Percentiles rank a stretch among this genome's conserved stretches.
phyloP scores from a whole-genome alignment of 2,797 vertebrate species.

The Euthynnus affinis region DNA sequence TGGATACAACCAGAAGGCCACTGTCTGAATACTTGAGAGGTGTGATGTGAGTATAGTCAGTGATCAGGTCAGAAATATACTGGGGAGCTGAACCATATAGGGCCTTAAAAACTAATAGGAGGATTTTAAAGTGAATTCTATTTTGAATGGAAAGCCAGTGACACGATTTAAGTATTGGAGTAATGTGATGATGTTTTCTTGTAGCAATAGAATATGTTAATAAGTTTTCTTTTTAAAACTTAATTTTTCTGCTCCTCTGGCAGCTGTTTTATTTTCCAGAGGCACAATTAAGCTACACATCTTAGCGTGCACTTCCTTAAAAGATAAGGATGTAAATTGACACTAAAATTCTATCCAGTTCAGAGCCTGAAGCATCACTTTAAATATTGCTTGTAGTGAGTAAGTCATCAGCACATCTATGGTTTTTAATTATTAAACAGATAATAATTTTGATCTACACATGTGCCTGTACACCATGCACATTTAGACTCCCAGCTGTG shows the following conservation, averaged over 20 bases:
- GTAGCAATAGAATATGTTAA: no score
- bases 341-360: slow-evolving; percentile 1
- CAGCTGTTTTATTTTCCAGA: slow-evolving; percentile 31
- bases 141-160: no score
- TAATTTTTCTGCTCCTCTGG: not conserved
- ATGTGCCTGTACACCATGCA: slow-evolving; percentile 25
- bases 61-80: no score
- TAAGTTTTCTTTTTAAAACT: no score
- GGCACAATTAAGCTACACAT: not conserved
- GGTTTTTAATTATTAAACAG: slow-evolving; percentile 66
- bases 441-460: slow-evolving; percentile 38
- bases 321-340: slow-evolving; percentile 14
- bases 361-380: slow-evolving; percentile 33
- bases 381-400: slow-evolving; percentile 36
- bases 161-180: no score
- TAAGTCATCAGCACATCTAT: slow-evolving; percentile 46
- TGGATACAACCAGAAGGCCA: no score
- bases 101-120: no score
- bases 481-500: not conserved
- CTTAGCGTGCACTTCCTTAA: not conserved
- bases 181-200: no score
- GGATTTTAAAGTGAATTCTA: no score
- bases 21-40: no score
- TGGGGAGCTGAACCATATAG: no score
- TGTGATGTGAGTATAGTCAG: no score